Evolutionary conservation across 2,888 invertebrate species (phyloP).

Genomic region (Eupithecia subumbrata): DNA sequence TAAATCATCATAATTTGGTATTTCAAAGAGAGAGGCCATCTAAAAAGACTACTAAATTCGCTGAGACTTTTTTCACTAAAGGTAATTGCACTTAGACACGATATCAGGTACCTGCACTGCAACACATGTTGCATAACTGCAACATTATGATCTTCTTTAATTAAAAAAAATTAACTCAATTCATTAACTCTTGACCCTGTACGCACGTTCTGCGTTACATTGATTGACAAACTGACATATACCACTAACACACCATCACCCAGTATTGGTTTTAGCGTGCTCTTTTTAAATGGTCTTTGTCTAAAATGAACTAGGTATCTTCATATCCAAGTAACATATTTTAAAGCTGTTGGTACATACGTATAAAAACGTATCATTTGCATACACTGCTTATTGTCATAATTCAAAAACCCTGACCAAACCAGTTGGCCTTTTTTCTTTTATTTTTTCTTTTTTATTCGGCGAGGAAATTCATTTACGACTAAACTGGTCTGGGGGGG

Average conservation of each 20-base stretch:
- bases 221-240: background rate
- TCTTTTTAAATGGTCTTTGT: background rate
- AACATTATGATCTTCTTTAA: background rate
- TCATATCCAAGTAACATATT: too few relatives aligned
- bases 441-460: too few relatives aligned
- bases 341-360: too few relatives aligned
- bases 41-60: background rate
- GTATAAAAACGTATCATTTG: too few relatives aligned
- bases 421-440: too few relatives aligned
- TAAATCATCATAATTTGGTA: background rate
- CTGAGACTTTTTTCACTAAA: background rate
- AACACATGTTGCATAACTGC: too few relatives aligned
- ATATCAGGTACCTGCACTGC: background rate
- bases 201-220: background rate
- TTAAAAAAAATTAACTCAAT: background rate
- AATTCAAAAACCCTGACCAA: too few relatives aligned
- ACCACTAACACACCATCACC: background rate
- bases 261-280: background rate
- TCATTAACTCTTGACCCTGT: background rate
- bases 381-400: too few relatives aligned
- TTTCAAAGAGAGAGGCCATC: background rate
- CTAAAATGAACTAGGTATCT: too few relatives aligned
- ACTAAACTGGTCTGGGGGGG: too few relatives aligned
- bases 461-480: too few relatives aligned
- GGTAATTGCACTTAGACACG: background rate